Evolutionary conservation across 2,113 vertebrate genomes (phyloP), one percentile per base, ranked within the genome.

Genomic region (zebrafish (Danio rerio)): DNA sequence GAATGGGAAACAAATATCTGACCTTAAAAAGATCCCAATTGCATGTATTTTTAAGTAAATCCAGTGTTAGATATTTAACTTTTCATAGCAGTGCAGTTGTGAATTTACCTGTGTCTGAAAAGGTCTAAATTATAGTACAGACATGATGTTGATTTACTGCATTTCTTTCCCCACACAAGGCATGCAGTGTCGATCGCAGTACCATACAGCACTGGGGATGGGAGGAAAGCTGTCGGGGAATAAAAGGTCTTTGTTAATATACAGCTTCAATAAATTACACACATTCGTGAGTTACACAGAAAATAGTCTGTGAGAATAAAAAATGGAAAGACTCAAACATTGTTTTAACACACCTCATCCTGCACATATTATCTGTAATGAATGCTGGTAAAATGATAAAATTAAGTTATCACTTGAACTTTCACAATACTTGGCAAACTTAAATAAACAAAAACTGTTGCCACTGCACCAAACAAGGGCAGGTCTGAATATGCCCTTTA

Each of bases 121-220:
- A 74, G 74, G 65, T 95, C 86, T 0, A 95, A 91, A 91, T 99
- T 43, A 1, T 98, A 99, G 90, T 99, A 99, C 12, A 84, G 90
- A 88, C 98, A 99, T 66, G 96, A 94, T 0, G 96, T 95, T 0
- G 59, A 86, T 9, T 88, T 88, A 5, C 91, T 87, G 0, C 97
- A 98, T 73, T 94, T 94, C 31, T 11, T 70, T 56, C 95, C 95
- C 98, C 97, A 99, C 56, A 91, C 70, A 83, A 96, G 86, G 83
- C 97, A 99, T 10, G 95, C 91, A 0, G 93, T 95, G 88, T 99
- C 98, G 0, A 99, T 99, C 87, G 95, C 89, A 0, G 89, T 94
- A 81, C 98, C 98, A 0, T 96, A 97, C 71, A 99, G 81, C 52
- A 99, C 94, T 0, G 97, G 98, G 0, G 95, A 95, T 0, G 97